Evolutionary conservation across 1,140 invertebrate species (phyloP).

Genomic region (Papilio dardanus): DNA sequence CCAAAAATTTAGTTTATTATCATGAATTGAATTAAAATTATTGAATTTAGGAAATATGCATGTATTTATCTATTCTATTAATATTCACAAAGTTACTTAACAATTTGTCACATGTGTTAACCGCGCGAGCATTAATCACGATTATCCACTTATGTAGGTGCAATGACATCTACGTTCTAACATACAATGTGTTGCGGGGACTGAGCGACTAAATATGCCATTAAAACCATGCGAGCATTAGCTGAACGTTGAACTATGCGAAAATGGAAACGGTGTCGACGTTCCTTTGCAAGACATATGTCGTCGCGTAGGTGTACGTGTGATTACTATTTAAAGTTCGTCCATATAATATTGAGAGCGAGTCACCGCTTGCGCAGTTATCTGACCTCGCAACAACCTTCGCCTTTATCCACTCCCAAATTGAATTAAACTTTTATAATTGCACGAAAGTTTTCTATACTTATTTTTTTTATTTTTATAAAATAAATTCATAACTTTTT

Average conservation of each 20-base stretch:
- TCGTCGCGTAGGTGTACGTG: neutral
- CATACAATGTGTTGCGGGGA: neutral
- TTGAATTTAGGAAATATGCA: no score
- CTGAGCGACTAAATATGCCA: constrained; percentile 8
- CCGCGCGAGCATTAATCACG: neutral
- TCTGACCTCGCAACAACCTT: constrained; percentile 68
- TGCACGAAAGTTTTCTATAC: constrained; percentile 33
- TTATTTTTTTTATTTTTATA: neutral
- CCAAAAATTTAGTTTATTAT: no score
- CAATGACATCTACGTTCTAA: no score
- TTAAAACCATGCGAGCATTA: constrained; percentile 25
- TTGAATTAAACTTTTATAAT: constrained; percentile 50
- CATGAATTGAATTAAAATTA: no score
- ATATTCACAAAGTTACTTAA: neutral
- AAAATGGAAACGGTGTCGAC: constrained; percentile 5
- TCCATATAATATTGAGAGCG: constrained; percentile 35
- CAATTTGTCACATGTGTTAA: constrained; percentile 1
- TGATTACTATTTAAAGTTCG: constrained; percentile 32
- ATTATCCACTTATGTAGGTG: neutral
- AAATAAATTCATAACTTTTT: neutral
- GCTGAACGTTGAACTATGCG: constrained; percentile 19
- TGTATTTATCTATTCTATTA: neutral
- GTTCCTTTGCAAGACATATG: neutral
- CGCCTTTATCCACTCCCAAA: constrained; percentile 61
- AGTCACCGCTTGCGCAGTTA: constrained; percentile 62